phyloP scores from a whole-genome alignment of 1,140 invertebrate genomes.

The Heliothis subflexa region DNA sequence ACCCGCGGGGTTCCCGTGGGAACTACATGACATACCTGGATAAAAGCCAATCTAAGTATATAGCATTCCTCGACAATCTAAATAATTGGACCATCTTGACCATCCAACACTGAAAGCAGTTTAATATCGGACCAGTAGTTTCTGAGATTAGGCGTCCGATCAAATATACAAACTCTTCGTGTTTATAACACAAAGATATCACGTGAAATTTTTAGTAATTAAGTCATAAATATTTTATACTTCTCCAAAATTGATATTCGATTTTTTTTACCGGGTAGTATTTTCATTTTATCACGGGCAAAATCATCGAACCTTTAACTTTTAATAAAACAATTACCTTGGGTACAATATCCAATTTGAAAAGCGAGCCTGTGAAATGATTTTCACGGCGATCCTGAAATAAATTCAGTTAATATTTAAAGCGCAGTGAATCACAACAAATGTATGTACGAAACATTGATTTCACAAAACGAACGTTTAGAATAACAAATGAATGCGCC shows the following conservation, averaged over 20 bases:
- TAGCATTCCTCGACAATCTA: no score
- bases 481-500: no score
- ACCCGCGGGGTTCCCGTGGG: no score
- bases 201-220: no score
- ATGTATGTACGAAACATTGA: background rate
- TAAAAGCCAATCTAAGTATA: no score
- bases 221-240: no score
- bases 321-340: conserved; percentile 10
- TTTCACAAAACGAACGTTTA: background rate
- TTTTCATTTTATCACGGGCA: background rate
- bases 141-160: no score
- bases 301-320: conserved; percentile 7
- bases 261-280: background rate
- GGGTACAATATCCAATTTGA: conserved; percentile 1
- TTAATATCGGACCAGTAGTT: no score
- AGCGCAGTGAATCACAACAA: background rate
- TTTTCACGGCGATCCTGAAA: conserved; percentile 3
- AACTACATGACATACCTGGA: no score
- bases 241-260: no score
- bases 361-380: background rate
- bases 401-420: conserved; percentile 9
- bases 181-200: background rate
- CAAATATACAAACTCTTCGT: background rate
- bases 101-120: no score
- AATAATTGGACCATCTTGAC: no score